Evolutionary conservation across 2,888 invertebrate species (phyloP).

Genomic region (Tiphia femorata): DNA sequence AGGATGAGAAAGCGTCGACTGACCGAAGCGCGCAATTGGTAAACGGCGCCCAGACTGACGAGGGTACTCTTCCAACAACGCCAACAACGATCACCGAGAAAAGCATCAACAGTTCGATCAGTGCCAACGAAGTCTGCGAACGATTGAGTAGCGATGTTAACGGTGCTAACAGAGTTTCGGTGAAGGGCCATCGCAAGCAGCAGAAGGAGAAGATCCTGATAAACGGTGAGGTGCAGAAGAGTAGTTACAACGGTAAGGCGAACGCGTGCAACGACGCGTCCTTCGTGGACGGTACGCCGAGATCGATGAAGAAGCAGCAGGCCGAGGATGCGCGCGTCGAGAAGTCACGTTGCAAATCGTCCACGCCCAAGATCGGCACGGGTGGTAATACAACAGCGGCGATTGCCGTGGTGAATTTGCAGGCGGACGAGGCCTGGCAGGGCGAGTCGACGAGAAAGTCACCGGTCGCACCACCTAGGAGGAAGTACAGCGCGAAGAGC

Average conservation of each 20-base stretch:
- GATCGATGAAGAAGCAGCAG: too few species aligned
- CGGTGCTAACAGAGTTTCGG: conserved; percentile 4
- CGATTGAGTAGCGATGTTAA: conserved; percentile 17
- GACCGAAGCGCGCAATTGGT: too few species aligned
- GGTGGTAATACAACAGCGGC: too few species aligned
- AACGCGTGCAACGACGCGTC: too few species aligned
- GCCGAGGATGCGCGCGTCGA: too few species aligned
- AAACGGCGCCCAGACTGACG: conserved; percentile 7
- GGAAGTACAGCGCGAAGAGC: conserved; percentile 53
- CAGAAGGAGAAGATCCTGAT: background rate
- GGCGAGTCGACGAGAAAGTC: background rate
- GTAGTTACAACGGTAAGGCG: too few species aligned
- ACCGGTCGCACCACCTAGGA: background rate
- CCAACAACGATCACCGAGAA: conserved; percentile 10
- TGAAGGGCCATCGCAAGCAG: background rate
- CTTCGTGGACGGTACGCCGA: too few species aligned
- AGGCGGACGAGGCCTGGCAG: background rate
- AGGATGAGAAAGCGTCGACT: too few species aligned
- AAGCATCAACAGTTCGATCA: conserved; percentile 10
- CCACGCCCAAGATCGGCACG: too few species aligned
- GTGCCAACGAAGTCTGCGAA: conserved; percentile 23
- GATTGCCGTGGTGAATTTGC: background rate
- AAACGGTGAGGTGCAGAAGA: background rate
- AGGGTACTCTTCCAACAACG: conserved; percentile 13
- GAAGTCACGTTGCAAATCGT: too few species aligned